phyloP scores from a whole-genome alignment of 2,113 vertebrate genomes.

The Gallinago undulata region DNA sequence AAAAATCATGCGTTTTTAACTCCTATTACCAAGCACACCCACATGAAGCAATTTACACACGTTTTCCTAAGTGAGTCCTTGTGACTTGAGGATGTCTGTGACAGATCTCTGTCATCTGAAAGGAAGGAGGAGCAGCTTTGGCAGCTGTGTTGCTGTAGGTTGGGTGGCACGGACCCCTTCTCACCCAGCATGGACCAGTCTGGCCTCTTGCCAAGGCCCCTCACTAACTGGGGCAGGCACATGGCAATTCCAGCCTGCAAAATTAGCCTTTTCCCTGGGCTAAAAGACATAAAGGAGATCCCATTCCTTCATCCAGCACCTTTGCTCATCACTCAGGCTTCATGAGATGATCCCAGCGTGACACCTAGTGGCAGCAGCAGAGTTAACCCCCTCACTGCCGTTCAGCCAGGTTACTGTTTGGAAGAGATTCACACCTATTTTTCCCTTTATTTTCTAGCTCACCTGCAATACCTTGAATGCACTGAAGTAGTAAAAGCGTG shows the following conservation, averaged over 20 bases:
- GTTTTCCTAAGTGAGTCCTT: neutral
- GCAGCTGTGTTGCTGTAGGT: neutral
- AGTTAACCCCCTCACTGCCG: constrained; percentile 48
- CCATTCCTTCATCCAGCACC: neutral
- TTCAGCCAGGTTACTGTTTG: neutral
- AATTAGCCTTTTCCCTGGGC: neutral
- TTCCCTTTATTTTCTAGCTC: neutral
- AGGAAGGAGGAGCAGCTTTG: neutral
- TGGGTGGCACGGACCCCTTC: rapidly evolving
- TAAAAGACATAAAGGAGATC: neutral
- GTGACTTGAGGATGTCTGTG: neutral
- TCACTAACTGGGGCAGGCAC: neutral
- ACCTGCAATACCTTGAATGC: neutral
- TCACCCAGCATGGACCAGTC: no score
- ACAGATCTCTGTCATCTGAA: neutral
- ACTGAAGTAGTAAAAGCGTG: neutral
- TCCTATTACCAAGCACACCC: neutral
- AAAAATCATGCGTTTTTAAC: neutral
- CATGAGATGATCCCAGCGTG: constrained; percentile 55
- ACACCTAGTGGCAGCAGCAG: constrained; percentile 75
- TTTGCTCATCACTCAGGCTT: neutral
- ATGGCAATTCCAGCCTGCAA: neutral
- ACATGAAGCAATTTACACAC: neutral
- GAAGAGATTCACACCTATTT: neutral
- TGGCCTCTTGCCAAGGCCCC: neutral